phyloP scores from a whole-genome alignment of 2,797 vertebrate species.

The Rousettus madagascariensis region DNA sequence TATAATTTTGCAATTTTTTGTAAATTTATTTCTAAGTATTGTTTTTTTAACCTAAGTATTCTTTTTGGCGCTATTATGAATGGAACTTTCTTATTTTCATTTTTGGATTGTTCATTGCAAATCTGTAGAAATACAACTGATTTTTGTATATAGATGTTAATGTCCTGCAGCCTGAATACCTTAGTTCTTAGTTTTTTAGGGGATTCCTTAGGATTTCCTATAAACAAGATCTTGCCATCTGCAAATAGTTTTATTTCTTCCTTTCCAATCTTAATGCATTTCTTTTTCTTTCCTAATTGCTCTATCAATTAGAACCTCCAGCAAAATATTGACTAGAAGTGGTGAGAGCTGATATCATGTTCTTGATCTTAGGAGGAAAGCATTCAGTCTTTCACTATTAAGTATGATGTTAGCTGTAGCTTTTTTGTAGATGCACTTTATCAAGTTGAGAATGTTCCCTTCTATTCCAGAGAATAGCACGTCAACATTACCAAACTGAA shows the following conservation, averaged over 20 bases:
- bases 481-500: not conserved
- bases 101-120: not conserved
- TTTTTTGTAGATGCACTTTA: not conserved
- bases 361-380: not conserved
- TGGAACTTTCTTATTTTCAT: not conserved
- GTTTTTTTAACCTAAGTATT: not conserved
- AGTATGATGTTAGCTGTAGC: not conserved
- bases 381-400: not conserved
- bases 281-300: not conserved
- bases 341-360: not conserved
- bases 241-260: constrained; percentile 4
- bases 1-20: not conserved
- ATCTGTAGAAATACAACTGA: not conserved
- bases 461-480: not conserved
- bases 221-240: not conserved
- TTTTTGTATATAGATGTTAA: not conserved
- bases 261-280: not conserved
- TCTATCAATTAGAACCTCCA: not conserved
- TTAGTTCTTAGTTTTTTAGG: not conserved
- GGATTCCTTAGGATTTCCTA: not conserved
- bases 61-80: not conserved
- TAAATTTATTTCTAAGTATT: not conserved
- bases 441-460: not conserved
- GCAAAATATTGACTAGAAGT: not conserved
- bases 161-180: not conserved